Evolutionary conservation across 2,113 vertebrate species (phyloP), one percentile per base, ranked within the genome.

Genomic region (Crocuta crocuta): DNA sequence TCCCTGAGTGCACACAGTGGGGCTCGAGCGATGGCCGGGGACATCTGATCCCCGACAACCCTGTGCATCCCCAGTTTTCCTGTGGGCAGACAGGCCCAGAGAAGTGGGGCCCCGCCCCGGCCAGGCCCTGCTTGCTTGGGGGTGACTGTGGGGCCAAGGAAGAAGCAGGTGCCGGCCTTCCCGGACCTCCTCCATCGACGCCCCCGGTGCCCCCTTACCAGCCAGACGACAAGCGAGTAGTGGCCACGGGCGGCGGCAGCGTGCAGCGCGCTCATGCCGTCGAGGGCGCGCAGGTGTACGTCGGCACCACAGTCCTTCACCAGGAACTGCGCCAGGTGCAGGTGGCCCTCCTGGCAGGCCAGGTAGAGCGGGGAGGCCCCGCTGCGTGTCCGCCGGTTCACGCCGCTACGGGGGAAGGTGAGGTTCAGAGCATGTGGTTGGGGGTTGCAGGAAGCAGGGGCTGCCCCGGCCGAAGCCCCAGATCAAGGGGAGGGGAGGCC

Each of bases 321-420:
- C 39, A 99, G 99, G 97, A 98, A 99, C 98, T 99, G 98, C 0
- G 98, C 98, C 24, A 99, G 97, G 10, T 99, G 98, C 88, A 99
- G 98, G 96, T 99, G 99, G 0, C 99, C 99, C 71, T 99, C 99
- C 97, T 99, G 99, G 97, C 99, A 99, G 95, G 99, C 99, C 97
- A 99, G 98, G 96, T 99, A 99, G 90, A 99, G 98, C 0, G 99
- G 99, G 0, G 99, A 99, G 28, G 99, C 99, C 0, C 99, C 99
- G 0, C 98, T 98, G 35, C 43, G 97, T 0, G 98, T 99, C 98
- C 98, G 99, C 35, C 68, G 98, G 98, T 99, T 99, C 97, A 99
- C 98, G 92, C 98, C 98, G 15, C 99, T 99, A 98, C 4, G 13
- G 35, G 45, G 92, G 10, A 33, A 82, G 48, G 11, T 13, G 23